These are phyloP conservation scores for Drosophila basisetae DNA, from an alignment of 2,888 invertebrate genomes.

Conservation along the genomic window DNA sequence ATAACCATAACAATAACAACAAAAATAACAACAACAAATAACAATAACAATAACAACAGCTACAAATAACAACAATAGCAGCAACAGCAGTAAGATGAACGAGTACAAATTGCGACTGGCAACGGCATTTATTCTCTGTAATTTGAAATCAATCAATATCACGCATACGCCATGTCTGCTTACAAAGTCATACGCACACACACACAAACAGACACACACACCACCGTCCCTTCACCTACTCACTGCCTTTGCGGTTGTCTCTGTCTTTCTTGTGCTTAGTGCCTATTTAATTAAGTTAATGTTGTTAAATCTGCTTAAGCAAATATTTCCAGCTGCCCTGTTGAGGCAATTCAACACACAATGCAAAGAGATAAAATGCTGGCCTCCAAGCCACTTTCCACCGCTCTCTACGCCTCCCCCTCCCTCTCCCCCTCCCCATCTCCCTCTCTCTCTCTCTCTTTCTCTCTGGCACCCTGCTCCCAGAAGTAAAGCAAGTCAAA, in stretches of 20 bases:
- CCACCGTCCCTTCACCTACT: neutral
- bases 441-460: neutral
- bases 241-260: neutral
- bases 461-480: constrained; percentile 8
- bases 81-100: constrained; percentile 14
- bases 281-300: constrained; percentile 81
- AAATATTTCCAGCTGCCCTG: constrained; percentile 71
- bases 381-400: neutral
- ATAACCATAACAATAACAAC: constrained; percentile 50
- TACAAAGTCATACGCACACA: constrained; percentile 34
- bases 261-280: constrained; percentile 61
- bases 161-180: constrained; percentile 61
- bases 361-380: constrained; percentile 71
- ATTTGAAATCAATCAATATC: constrained; percentile 78
- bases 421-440: neutral
- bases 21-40: constrained; percentile 13
- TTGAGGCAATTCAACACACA: constrained; percentile 71
- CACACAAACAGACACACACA: neutral
- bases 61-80: neutral
- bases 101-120: constrained; percentile 27
- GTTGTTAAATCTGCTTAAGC: constrained; percentile 81
- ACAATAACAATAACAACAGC: constrained; percentile 2
- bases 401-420: neutral
- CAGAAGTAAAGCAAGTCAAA: constrained; percentile 60
- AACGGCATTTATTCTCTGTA: constrained; percentile 72